phyloP scores from a whole-genome alignment of 2,113 vertebrate genomes.

The Ciconia boyciana region DNA sequence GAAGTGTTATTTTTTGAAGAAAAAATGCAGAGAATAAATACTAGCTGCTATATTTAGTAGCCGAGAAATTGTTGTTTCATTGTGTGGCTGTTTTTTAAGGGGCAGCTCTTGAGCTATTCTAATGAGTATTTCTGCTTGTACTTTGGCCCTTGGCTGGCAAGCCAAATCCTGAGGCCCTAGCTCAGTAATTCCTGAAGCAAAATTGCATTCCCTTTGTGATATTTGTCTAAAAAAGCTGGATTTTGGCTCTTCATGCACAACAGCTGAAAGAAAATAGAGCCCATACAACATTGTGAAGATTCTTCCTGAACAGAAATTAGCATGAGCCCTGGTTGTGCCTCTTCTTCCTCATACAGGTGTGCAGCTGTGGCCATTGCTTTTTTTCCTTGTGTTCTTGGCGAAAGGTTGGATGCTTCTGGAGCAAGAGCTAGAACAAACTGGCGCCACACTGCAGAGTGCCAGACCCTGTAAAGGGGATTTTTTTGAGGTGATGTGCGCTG shows the following conservation, averaged over 20 bases:
- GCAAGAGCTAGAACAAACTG: neutral
- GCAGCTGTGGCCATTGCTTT: neutral
- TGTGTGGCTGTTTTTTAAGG: neutral
- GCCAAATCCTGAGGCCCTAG: neutral
- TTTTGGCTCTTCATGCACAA: neutral
- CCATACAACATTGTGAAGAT: neutral
- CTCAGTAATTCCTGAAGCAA: neutral
- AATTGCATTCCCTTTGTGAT: neutral
- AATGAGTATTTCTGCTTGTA: neutral
- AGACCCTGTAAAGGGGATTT: neutral
- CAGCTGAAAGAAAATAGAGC: neutral
- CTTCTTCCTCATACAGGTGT: neutral
- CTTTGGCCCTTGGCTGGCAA: neutral
- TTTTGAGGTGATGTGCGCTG: neutral
- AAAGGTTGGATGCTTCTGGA: neutral
- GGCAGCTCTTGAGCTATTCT: conserved; percentile 8
- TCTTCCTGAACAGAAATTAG: neutral
- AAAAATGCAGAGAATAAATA: neutral
- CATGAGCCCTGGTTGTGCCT: neutral
- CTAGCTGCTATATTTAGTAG: conserved; percentile 14
- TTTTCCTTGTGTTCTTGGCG: neutral
- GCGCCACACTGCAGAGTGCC: neutral
- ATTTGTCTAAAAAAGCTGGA: neutral
- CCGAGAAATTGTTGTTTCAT: neutral
- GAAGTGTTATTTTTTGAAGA: neutral